Evolutionary conservation across 2,113 vertebrate genomes (phyloP), one percentile per base, ranked within the genome.

Genomic region (Sceloporus tristichus): DNA sequence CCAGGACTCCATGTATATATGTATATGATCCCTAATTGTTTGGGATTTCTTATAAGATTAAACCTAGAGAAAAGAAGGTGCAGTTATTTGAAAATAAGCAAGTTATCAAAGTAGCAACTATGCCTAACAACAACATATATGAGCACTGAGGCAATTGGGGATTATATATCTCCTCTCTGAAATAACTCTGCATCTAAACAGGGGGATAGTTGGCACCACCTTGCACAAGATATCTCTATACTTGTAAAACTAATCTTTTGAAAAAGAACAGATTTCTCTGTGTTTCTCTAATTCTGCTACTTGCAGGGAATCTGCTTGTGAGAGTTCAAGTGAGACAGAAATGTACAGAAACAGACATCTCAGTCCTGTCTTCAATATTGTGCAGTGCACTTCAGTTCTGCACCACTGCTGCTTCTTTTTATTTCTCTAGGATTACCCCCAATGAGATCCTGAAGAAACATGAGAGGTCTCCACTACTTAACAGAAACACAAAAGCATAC

Each of bases 221-320:
- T 85, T 85, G 86, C 65, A 34, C 29, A 65, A 90, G 54, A 79
- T 53, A 40, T 84, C 14, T 23, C 74, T 91, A 21, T 11, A 34
- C 19, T 70, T 88, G 11, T 62, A 86, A 91, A 91, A 68, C 14
- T 75, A 77, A 84, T 89, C 89, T 85, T 89, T 29, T 14, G 9
- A 5, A 62, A 59, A 87, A 54, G 6, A 10, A 0, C 91, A 56
- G 2, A 1, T 0, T 85, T 91, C 0, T 0, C 9, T 53, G 3
- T 48, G 65, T 70, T 9, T 74, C 65, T 85, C 59, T 6, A 0
- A 56, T 23, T 78, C 11, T 68, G n/a, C 73, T 82, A 42, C 2
- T 25, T 78, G 66, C n/a, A 71, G 27, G 27, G 40, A 82, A 23
- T 90, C 1, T 0, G 0, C 82, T 88, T 84, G 5, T 53, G n/a